These are phyloP conservation scores for Riparia riparia DNA, from an alignment of 2,113 vertebrate genomes.

Conservation along the genomic window DNA sequence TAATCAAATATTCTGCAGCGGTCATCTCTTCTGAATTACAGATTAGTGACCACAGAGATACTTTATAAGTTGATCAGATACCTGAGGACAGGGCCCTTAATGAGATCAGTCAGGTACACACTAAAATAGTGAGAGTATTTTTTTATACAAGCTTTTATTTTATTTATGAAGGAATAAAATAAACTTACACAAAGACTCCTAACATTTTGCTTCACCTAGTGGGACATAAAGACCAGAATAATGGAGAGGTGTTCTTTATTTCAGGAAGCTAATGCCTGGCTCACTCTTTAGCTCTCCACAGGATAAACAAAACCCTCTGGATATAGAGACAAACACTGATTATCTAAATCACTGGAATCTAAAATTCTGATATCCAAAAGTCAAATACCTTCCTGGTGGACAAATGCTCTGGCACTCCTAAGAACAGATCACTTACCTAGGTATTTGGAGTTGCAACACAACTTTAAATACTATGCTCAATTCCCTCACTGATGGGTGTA, in stretches of 20 bases:
- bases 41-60: not conserved
- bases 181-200: not conserved
- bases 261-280: not conserved
- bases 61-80: not conserved
- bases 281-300: not conserved
- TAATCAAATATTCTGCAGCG: not conserved
- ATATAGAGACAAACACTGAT: not conserved
- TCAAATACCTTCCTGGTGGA: not conserved
- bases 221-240: not conserved
- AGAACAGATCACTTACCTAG: not conserved
- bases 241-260: not conserved
- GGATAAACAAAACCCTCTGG: not conserved
- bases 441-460: not conserved
- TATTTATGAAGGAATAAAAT: not conserved
- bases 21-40: not conserved
- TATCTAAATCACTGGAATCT: not conserved
- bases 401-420: not conserved
- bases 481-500: fast-evolving
- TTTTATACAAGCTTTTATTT: not conserved
- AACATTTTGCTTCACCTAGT: not conserved
- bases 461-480: not conserved
- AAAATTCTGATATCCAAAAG: slow-evolving; percentile 1
- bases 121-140: not conserved
- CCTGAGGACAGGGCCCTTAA: not conserved
- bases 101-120: not conserved